Percentiles rank a stretch among this genome's conserved stretches.
These are phyloP conservation scores for Semaprochilodus insignis DNA, from an alignment of 2,797 vertebrate species.

Conservation along the genomic window DNA sequence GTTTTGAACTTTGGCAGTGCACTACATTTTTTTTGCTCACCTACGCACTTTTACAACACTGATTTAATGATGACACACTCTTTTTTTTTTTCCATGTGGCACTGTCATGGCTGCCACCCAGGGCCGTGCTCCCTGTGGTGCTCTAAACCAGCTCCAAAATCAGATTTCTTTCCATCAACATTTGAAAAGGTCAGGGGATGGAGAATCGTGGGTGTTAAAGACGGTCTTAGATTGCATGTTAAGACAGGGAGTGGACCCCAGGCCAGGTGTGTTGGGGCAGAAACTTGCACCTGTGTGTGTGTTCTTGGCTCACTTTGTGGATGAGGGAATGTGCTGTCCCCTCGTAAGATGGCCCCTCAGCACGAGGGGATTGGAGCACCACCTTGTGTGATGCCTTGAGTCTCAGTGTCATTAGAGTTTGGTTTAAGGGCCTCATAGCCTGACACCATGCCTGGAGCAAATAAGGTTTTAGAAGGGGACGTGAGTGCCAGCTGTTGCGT, in stretches of 20 bases:
- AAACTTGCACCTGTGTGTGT: conserved; percentile 34
- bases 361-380: conserved; percentile 18
- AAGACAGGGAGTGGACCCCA: conserved; percentile 53
- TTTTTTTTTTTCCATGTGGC: conserved; percentile 41
- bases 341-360: conserved; percentile 71
- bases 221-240: conserved; percentile 48
- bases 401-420: conserved; percentile 11
- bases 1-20: conserved; percentile 69
- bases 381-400: background rate
- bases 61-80: conserved; percentile 63
- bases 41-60: conserved; percentile 53
- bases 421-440: background rate
- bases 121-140: conserved; percentile 33
- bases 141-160: conserved; percentile 46
- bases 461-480: conserved; percentile 64
- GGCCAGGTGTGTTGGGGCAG: conserved; percentile 51
- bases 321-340: conserved; percentile 66
- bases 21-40: conserved; percentile 51
- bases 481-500: conserved; percentile 68
- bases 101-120: conserved; percentile 50
- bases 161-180: conserved; percentile 56
- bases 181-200: conserved; percentile 46
- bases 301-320: conserved; percentile 29
- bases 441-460: conserved; percentile 61
- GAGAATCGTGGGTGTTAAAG: conserved; percentile 47